Percentiles rank a stretch among this genome's conserved stretches.
These are phyloP conservation scores for Campoletis raptor DNA, from an alignment of 2,888 invertebrate genomes.

Conservation along the genomic window DNA sequence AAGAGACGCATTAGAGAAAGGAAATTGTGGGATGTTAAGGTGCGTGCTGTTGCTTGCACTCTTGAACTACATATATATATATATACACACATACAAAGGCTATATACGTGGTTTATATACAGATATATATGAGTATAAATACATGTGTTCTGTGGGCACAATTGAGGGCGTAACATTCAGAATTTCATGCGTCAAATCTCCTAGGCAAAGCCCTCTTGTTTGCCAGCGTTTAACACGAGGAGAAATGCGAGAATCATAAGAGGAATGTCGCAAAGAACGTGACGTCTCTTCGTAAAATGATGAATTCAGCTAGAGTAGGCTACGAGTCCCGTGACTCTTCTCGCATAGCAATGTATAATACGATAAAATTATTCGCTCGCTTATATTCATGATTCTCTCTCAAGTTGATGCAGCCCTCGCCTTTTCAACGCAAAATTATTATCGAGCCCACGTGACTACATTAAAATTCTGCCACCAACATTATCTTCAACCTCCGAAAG, in stretches of 20 bases:
- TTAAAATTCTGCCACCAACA: constrained; percentile 18
- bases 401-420: constrained; percentile 17
- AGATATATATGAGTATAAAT: neutral
- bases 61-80: constrained; percentile 40
- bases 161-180: constrained; percentile 20
- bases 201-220: neutral
- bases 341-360: constrained; percentile 28
- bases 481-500: constrained; percentile 12
- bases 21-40: constrained; percentile 54
- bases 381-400: constrained; percentile 47
- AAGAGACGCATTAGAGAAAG: constrained; percentile 56
- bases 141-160: neutral
- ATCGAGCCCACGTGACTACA: constrained; percentile 15
- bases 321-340: constrained; percentile 16
- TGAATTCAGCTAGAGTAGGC: constrained; percentile 45
- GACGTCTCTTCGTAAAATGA: constrained; percentile 74
- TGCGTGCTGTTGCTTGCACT: constrained; percentile 49
- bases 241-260: constrained; percentile 54
- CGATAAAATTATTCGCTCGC: constrained; percentile 61
- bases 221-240: constrained; percentile 2
- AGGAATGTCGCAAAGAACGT: constrained; percentile 72
- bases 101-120: constrained; percentile 4
- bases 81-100: constrained; percentile 3
- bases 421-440: constrained; percentile 29
- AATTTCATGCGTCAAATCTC: constrained; percentile 10